A percentile compares a stretch with the other conserved stretches of the same genome.
Evolutionary conservation across 2,113 vertebrate species (phyloP).

Genomic region (Mola mola): DNA sequence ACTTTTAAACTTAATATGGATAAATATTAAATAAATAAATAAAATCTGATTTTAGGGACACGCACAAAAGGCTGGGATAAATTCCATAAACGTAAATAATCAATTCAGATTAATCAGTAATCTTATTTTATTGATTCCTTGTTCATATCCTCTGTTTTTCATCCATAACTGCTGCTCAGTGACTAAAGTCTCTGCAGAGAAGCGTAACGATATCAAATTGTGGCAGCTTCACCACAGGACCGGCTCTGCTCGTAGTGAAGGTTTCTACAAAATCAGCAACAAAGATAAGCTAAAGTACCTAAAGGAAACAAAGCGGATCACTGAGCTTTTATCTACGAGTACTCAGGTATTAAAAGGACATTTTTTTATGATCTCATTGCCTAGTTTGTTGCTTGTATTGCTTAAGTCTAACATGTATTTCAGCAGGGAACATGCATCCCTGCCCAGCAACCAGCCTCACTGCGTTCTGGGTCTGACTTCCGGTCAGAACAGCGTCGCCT

Average conservation of each 20-base stretch:
- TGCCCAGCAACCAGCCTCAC: conserved; percentile 86
- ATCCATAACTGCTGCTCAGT: conserved; percentile 88
- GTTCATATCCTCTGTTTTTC: conserved; percentile 1
- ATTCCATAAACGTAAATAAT: too few relatives aligned
- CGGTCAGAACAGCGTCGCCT: conserved; percentile 95
- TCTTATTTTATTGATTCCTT: too few relatives aligned
- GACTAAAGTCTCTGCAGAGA: conserved; percentile 86
- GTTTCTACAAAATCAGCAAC: conserved; percentile 95
- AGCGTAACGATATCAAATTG: conserved; percentile 82
- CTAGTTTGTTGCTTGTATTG: neutral
- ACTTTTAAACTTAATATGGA: too few relatives aligned
- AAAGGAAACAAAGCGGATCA: conserved; percentile 81
- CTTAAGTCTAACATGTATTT: neutral
- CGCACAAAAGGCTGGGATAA: too few relatives aligned
- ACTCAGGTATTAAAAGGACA: conserved; percentile 86
- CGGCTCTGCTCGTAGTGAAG: conserved; percentile 93
- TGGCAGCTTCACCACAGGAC: conserved; percentile 88
- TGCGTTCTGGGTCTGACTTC: conserved; percentile 91
- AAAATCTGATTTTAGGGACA: too few relatives aligned
- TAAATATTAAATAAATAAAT: too few relatives aligned
- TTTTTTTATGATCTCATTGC: neutral
- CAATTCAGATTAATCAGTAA: too few relatives aligned
- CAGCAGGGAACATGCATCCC: conserved; percentile 86
- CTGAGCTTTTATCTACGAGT: conserved; percentile 83
- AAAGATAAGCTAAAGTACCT: conserved; percentile 95